phyloP scores from a whole-genome alignment of 2,797 vertebrate genomes.

The Manis crassicaudata region DNA sequence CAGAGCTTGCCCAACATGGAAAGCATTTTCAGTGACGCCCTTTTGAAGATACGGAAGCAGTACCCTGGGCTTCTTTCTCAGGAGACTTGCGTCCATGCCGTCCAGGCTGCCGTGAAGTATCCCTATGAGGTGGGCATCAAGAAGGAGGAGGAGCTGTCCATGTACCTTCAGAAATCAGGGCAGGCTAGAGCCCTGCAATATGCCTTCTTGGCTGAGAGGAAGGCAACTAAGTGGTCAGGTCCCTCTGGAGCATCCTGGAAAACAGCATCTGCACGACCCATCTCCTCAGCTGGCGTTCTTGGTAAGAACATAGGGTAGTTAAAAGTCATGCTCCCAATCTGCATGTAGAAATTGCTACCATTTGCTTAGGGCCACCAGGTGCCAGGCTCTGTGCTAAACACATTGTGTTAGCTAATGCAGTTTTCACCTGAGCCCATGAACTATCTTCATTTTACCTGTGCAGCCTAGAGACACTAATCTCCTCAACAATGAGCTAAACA shows the following conservation, averaged over 20 bases:
- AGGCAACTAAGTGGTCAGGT: slow-evolving; percentile 87
- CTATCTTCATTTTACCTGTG: not conserved
- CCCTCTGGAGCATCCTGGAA: slow-evolving; percentile 90
- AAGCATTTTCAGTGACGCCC: slow-evolving; percentile 83
- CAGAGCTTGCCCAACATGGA: slow-evolving; percentile 84
- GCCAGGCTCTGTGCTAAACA: not conserved
- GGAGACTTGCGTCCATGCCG: slow-evolving; percentile 90
- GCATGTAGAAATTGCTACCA: not conserved
- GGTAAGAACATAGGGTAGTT: slow-evolving; percentile 85
- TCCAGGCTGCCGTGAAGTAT: slow-evolving; percentile 87
- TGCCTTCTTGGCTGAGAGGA: slow-evolving; percentile 92
- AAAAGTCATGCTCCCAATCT: not conserved
- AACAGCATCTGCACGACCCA: slow-evolving; percentile 83
- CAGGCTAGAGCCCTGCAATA: slow-evolving; percentile 93
- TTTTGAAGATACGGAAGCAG: slow-evolving; percentile 83
- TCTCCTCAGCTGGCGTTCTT: slow-evolving; percentile 91
- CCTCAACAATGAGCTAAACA: not conserved
- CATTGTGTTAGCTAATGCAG: not conserved
- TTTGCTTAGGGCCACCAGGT: not conserved
- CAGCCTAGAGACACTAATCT: not conserved
- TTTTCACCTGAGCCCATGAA: not conserved
- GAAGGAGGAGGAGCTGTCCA: slow-evolving; percentile 89
- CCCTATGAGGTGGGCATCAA: slow-evolving; percentile 88
- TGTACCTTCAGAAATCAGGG: slow-evolving; percentile 86
- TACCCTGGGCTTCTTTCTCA: slow-evolving; percentile 90